A percentile compares a stretch with the other conserved stretches of the same genome.
These are phyloP conservation scores for Enhydra lutris DNA, from an alignment of 2,113 vertebrate genomes.

Conservation along the genomic window DNA sequence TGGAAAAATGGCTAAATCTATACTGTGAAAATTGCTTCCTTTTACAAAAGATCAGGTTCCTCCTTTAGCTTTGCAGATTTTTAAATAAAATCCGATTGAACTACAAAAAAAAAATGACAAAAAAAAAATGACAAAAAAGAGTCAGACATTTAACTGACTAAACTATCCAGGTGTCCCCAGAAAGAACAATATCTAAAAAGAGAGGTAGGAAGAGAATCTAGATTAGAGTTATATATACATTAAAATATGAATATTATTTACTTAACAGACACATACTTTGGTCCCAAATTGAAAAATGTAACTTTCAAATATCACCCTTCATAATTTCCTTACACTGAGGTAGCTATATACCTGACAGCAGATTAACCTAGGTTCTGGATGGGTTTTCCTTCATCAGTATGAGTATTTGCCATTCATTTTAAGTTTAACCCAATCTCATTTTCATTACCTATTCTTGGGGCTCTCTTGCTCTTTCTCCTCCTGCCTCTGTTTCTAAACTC, in stretches of 20 bases:
- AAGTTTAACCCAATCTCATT: background rate
- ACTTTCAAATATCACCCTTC: background rate
- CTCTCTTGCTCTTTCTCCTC: background rate
- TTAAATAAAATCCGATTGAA: slow-evolving; percentile 67
- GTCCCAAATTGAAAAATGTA: background rate
- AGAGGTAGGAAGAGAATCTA: background rate
- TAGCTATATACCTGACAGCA: background rate
- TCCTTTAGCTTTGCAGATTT: slow-evolving; percentile 62
- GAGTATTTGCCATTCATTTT: background rate
- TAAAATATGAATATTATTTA: background rate
- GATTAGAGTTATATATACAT: background rate
- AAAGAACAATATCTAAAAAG: background rate
- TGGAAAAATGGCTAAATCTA: slow-evolving; percentile 48
- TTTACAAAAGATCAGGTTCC: slow-evolving; percentile 28
- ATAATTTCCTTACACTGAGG: background rate
- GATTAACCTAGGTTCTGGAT: background rate
- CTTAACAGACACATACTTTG: background rate
- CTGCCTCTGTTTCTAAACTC: background rate
- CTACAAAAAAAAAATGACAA: background rate
- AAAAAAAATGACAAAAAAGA: background rate
- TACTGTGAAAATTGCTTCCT: slow-evolving; percentile 53
- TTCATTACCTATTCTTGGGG: background rate
- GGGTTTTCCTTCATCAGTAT: background rate
- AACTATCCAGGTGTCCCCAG: background rate
- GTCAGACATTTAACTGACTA: background rate